Percentiles rank a stretch among this genome's conserved stretches.
These are phyloP conservation scores for Hyperoplus immaculatus DNA, from an alignment of 2,797 vertebrate species.

Conservation along the genomic window DNA sequence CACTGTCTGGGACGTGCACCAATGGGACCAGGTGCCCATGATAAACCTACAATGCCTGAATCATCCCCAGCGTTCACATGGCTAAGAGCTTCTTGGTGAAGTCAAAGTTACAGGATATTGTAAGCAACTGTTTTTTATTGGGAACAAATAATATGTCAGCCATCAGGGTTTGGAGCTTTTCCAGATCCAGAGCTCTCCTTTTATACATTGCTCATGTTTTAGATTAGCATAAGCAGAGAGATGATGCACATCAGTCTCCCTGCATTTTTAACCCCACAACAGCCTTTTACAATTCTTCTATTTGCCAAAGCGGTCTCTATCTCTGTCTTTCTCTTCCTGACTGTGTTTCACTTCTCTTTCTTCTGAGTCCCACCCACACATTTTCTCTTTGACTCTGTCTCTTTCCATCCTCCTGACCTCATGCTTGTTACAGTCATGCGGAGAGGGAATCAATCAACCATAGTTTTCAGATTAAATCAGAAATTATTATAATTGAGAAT, in stretches of 20 bases:
- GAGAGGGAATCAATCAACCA: constrained; percentile 76
- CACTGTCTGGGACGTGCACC: constrained; percentile 1
- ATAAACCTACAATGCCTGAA: constrained; percentile 51
- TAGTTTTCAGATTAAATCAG: constrained; percentile 81
- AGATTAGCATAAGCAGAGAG: constrained; percentile 74
- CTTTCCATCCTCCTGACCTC: constrained; percentile 72
- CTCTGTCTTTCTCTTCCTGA: constrained; percentile 36
- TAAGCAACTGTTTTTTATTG: constrained; percentile 76
- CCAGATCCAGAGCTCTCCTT: constrained; percentile 63
- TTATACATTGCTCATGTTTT: constrained; percentile 74
- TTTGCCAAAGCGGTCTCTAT: constrained; percentile 38
- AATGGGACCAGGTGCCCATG: constrained; percentile 37
- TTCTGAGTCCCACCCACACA: constrained; percentile 56
- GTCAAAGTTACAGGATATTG: constrained; percentile 68
- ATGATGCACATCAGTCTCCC: constrained; percentile 53
- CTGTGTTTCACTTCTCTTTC: constrained; percentile 47
- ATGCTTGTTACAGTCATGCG: constrained; percentile 66
- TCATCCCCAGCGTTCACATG: constrained; percentile 58
- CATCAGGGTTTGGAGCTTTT: constrained; percentile 65
- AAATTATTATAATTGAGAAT: constrained; percentile 83
- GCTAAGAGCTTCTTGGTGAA: constrained; percentile 43
- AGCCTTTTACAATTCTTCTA: constrained; percentile 22
- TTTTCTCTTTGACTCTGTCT: constrained; percentile 50
- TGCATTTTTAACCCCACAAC: constrained; percentile 3
- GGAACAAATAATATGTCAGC: constrained; percentile 71